Percentiles rank a stretch among this genome's conserved stretches.
phyloP scores from a whole-genome alignment of 2,888 invertebrate species.

The Synergus japonicus region DNA sequence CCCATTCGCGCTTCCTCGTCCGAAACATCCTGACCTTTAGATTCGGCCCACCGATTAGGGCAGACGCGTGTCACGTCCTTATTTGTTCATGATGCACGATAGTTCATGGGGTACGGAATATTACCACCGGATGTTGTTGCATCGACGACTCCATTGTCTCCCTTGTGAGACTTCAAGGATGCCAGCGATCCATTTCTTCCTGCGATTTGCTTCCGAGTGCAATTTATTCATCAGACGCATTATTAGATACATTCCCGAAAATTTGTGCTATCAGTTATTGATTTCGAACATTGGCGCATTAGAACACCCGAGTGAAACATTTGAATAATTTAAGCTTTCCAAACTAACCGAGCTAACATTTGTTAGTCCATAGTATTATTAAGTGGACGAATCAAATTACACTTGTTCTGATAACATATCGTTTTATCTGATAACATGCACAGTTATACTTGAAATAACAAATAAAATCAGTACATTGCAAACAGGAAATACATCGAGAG shows the following conservation, averaged over 20 bases:
- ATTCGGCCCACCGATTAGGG: conserved; percentile 12
- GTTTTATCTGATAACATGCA: no score
- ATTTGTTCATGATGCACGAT: conserved; percentile 30
- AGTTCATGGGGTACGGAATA: background rate
- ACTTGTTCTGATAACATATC: no score
- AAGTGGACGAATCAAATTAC: no score
- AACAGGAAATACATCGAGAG: no score
- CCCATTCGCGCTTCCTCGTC: conserved; percentile 27
- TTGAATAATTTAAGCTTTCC: no score
- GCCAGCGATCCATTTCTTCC: background rate
- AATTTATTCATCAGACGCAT: background rate
- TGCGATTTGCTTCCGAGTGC: background rate
- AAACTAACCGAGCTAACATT: no score
- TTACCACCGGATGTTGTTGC: conserved; percentile 15
- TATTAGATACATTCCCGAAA: background rate
- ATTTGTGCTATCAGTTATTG: no score
- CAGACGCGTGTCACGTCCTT: conserved; percentile 32
- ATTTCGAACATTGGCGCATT: no score
- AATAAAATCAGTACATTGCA: no score
- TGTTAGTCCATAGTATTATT: no score
- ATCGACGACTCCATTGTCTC: conserved; percentile 27
- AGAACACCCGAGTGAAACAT: no score
- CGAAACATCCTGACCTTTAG: conserved; percentile 25
- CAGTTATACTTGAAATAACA: no score
- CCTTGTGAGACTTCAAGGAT: background rate